Conservation (phyloP, 2,113 vertebrate genomes). For the Cyanoliseus patagonus region DNA sequence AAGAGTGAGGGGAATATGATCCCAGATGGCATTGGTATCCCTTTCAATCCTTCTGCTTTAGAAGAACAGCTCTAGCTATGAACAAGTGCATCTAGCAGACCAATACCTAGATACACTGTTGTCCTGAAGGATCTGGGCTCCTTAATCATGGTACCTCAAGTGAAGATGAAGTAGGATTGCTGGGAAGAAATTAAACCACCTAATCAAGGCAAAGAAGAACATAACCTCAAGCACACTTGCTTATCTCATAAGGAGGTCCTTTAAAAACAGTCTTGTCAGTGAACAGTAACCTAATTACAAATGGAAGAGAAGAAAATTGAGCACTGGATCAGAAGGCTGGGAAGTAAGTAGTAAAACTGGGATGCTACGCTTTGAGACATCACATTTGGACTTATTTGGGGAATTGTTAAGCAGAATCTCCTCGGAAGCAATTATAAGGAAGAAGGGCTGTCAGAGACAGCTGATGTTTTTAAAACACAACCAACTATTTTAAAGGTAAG, state of each 20-base stretch:
- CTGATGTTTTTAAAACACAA: not conserved
- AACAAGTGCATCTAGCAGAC: not conserved
- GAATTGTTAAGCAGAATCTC: not conserved
- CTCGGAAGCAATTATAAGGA: slow-evolving; percentile 20
- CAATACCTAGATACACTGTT: not conserved
- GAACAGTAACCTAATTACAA: not conserved
- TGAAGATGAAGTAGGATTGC: not conserved
- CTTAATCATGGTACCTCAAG: not conserved
- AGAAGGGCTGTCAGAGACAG: not conserved
- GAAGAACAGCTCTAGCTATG: not conserved
- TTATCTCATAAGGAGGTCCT: not conserved
- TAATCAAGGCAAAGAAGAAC: not conserved
- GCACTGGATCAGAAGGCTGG: not conserved
- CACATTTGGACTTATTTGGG: not conserved
- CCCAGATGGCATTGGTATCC: not conserved
- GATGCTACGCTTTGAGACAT: not conserved
- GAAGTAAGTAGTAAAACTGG: not conserved
- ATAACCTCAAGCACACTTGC: fast-evolving
- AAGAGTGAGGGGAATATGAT: not conserved
- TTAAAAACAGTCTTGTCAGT: not conserved
- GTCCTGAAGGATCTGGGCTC: not conserved
- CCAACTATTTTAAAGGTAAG: not conserved
- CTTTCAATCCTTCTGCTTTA: not conserved
- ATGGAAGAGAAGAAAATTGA: not conserved
- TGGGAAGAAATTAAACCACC: not conserved